These are phyloP conservation scores for Hyppa rectilinea DNA, from an alignment of 2,888 invertebrate genomes.

Conservation along the genomic window DNA sequence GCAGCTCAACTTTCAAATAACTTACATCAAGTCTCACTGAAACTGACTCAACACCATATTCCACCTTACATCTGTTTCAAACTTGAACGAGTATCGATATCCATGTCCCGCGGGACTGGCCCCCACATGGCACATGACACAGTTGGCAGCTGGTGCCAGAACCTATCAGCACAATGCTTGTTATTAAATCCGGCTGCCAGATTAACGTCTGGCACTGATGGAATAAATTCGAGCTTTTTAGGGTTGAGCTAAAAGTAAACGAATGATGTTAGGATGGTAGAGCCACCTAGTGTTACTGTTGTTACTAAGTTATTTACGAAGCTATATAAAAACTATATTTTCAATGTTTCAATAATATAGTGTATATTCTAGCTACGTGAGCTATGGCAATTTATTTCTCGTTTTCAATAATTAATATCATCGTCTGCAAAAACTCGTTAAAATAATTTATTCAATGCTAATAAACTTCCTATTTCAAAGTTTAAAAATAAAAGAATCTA, in stretches of 20 bases:
- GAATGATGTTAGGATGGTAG: not conserved
- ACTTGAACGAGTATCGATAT: slow-evolving; percentile 20
- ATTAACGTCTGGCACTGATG: slow-evolving; percentile 34
- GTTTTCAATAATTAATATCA: slow-evolving; percentile 2
- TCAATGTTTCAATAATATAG: not conserved
- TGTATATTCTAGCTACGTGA: no score
- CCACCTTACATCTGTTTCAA: slow-evolving; percentile 30
- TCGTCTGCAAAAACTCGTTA: not conserved
- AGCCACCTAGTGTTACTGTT: slow-evolving; percentile 11
- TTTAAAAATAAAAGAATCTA: no score
- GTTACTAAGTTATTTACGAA: slow-evolving; percentile 2
- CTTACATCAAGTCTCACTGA: not conserved
- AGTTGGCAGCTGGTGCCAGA: slow-evolving; percentile 40
- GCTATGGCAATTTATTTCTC: not conserved
- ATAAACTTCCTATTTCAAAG: slow-evolving; percentile 16
- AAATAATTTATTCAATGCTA: slow-evolving; percentile 8
- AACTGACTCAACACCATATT: not conserved
- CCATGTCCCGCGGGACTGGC: slow-evolving; percentile 30
- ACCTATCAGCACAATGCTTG: slow-evolving; percentile 37
- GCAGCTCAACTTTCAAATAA: not conserved
- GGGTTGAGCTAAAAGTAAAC: slow-evolving; percentile 25
- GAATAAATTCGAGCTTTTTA: slow-evolving; percentile 22
- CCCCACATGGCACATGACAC: slow-evolving; percentile 16
- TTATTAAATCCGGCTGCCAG: slow-evolving; percentile 47
- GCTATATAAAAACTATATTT: not conserved